phyloP scores from a whole-genome alignment of 2,797 vertebrate genomes.

The Molossus alvarezi region DNA sequence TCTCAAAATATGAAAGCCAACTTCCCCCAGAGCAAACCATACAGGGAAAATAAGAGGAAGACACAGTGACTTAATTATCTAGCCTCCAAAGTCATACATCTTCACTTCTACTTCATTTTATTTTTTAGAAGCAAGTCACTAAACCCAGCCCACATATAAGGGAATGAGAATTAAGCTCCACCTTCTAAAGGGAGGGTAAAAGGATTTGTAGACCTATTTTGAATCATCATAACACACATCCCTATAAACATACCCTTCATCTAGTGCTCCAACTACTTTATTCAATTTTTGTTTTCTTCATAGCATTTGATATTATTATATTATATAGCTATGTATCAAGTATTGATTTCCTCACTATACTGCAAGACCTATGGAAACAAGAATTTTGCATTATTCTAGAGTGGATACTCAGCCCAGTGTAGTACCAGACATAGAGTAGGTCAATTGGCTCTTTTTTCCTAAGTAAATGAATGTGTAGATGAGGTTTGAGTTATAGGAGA shows the following conservation, averaged over 20 bases:
- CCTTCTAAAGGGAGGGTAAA: neutral
- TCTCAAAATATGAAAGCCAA: neutral
- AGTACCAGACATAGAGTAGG: neutral
- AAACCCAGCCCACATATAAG: neutral
- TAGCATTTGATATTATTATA: neutral
- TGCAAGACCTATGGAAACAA: neutral
- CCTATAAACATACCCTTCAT: neutral
- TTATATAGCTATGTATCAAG: neutral
- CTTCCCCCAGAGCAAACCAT: constrained; percentile 10
- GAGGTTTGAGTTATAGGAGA: neutral
- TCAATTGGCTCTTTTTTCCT: constrained; percentile 39
- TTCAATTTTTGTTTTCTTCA: constrained; percentile 51
- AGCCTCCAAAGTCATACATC: neutral
- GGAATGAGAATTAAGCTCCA: neutral
- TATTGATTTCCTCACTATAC: neutral
- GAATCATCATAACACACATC: neutral
- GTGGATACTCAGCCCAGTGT: neutral
- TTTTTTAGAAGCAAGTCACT: neutral
- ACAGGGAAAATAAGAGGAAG: neutral
- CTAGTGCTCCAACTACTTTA: neutral
- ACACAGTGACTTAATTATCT: neutral
- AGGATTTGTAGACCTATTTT: neutral
- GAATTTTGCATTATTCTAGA: constrained; percentile 20
- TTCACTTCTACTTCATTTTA: neutral
- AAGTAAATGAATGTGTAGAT: neutral